Evolutionary conservation across 2,797 vertebrate genomes (phyloP).

Genomic region (Rhabdophis nuchalis): DNA sequence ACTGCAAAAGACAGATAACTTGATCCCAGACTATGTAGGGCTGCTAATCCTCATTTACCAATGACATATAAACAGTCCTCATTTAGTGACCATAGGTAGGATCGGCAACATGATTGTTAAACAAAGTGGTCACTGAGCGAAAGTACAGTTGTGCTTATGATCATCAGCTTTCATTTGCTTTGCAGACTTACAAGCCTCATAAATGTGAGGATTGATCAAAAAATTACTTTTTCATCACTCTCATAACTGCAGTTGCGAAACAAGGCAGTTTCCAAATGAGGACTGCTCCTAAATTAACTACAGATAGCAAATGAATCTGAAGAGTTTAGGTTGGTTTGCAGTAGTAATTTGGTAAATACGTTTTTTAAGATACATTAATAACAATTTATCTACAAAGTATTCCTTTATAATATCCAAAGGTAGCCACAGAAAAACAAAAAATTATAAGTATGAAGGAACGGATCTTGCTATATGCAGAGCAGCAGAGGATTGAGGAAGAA

Average conservation of each 20-base stretch:
- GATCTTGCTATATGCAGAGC: constrained; percentile 89
- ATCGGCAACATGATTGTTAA: background rate
- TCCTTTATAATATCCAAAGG: constrained; percentile 49
- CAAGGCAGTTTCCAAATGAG: background rate
- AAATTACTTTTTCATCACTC: background rate
- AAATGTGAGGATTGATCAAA: background rate
- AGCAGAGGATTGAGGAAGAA: constrained; percentile 81
- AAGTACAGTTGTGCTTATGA: background rate
- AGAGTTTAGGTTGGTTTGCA: background rate
- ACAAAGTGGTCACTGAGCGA: background rate
- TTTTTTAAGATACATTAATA: background rate
- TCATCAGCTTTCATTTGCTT: background rate
- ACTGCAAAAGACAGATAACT: background rate
- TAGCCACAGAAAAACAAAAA: constrained; percentile 66
- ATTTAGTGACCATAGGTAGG: background rate
- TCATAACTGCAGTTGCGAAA: background rate
- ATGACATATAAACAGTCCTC: background rate
- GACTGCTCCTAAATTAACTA: background rate
- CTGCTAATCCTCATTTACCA: too few relatives aligned
- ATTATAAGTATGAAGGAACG: constrained; percentile 88
- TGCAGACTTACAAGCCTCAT: background rate
- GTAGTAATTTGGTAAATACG: background rate
- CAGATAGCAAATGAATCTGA: background rate
- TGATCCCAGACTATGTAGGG: too few relatives aligned
- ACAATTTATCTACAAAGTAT: background rate